A percentile compares a stretch with the other conserved stretches of the same genome.
Evolutionary conservation across 2,888 invertebrate genomes (phyloP).

Genomic region (Gnatocerus cornutus): DNA sequence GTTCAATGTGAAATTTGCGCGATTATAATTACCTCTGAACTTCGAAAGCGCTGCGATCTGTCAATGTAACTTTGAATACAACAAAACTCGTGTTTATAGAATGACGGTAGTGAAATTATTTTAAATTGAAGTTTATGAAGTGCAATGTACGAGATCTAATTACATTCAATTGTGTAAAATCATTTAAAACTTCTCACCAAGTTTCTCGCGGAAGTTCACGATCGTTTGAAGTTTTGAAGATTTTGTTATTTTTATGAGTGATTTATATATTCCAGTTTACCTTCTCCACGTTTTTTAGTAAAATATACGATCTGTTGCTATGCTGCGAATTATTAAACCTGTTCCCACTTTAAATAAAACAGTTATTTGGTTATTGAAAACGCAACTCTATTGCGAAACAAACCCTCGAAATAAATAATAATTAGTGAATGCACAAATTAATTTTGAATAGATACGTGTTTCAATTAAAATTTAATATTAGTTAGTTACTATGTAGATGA

Average conservation of each 20-base stretch:
- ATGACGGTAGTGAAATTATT: constrained; percentile 20
- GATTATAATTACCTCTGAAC: constrained; percentile 3
- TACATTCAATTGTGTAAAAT: constrained; percentile 14
- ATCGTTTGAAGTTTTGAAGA: background rate
- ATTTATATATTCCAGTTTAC: too few species aligned
- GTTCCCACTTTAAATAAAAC: background rate
- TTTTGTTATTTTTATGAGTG: background rate
- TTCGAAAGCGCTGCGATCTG: constrained; percentile 15
- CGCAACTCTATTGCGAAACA: background rate
- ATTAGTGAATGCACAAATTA: constrained; percentile 26
- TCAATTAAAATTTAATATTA: constrained; percentile 48
- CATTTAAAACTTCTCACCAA: constrained; percentile 12
- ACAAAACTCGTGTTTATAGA: constrained; percentile 15
- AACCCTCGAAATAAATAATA: constrained; percentile 14
- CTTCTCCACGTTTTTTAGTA: constrained; percentile 4
- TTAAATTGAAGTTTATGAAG: constrained; percentile 11
- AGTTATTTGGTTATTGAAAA: background rate
- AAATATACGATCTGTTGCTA: constrained; percentile 19
- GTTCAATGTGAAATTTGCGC: constrained; percentile 2
- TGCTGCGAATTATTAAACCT: background rate
- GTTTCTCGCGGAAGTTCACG: background rate
- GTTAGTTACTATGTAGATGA: constrained; percentile 39
- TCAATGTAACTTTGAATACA: constrained; percentile 7
- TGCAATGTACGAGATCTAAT: constrained; percentile 16
- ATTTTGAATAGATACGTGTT: constrained; percentile 42